Conservation (phyloP, 2,888 invertebrate genomes). For the Apotomis capreana region DNA sequence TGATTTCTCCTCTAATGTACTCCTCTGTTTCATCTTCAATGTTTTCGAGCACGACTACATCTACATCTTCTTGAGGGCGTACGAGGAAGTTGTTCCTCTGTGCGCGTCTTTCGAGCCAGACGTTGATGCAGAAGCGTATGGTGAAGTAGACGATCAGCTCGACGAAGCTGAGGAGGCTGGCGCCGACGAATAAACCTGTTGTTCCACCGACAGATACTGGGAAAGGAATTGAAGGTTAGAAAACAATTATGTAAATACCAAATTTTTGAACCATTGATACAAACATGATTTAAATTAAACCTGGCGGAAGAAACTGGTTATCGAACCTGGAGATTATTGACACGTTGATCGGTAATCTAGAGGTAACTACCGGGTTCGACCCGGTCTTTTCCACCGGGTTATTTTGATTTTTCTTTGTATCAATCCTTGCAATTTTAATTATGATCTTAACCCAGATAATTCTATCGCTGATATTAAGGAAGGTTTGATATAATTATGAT, state of each 20-base stretch:
- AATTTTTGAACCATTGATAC: too few species aligned
- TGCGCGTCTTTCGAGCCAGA: constrained; percentile 58
- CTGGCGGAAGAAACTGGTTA: too few species aligned
- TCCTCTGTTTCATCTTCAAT: background rate
- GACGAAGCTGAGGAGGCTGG: constrained; percentile 86
- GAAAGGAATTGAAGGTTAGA: constrained; percentile 44
- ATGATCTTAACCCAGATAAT: too few species aligned
- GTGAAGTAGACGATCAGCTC: constrained; percentile 86
- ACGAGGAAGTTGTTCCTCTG: constrained; percentile 30
- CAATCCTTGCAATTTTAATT: too few species aligned
- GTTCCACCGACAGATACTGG: constrained; percentile 86
- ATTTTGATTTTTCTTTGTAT: too few species aligned
- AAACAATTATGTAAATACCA: background rate
- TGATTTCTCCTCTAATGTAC: background rate
- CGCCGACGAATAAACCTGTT: constrained; percentile 86
- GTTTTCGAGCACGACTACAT: background rate
- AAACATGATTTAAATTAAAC: too few species aligned
- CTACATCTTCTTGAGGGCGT: constrained; percentile 19
- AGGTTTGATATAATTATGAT: too few species aligned
- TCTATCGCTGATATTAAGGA: too few species aligned
- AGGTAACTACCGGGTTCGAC: too few species aligned
- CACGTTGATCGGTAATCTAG: too few species aligned
- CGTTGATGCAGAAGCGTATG: constrained; percentile 75
- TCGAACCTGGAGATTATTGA: too few species aligned
- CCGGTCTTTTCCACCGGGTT: too few species aligned